A percentile compares a stretch with the other conserved stretches of the same genome.
Evolutionary conservation across 2,113 vertebrate genomes (phyloP).

Genomic region (Coptodon bakossiorum): DNA sequence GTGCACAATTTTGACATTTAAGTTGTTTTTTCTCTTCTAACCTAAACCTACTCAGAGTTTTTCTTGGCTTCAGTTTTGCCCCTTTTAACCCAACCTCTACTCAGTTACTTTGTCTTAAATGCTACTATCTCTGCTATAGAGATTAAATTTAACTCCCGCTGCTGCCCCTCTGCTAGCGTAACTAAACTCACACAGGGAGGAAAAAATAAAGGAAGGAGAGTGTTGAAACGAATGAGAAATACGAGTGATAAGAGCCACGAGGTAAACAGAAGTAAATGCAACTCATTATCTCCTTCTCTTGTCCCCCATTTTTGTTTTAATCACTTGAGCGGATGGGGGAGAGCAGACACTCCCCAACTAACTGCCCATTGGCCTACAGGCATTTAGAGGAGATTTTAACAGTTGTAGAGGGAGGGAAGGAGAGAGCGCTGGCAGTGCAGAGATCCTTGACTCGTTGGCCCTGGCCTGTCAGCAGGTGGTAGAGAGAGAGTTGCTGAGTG

Average conservation of each 20-base stretch:
- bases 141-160: not conserved
- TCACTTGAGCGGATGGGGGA: conserved; percentile 19
- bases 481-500: conserved; percentile 7
- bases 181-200: not conserved
- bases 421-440: conserved; percentile 23
- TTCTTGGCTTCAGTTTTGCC: conserved; percentile 3
- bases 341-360: conserved; percentile 59
- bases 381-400: conserved; percentile 57
- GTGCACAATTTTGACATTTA: not conserved
- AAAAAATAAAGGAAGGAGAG: not conserved
- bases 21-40: not conserved
- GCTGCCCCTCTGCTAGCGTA: not conserved
- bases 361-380: conserved; percentile 66
- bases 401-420: conserved; percentile 31
- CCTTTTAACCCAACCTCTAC: not conserved
- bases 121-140: conserved; percentile 13
- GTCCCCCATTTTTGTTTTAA: conserved; percentile 4
- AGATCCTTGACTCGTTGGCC: conserved; percentile 31
- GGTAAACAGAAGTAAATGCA: conserved; percentile 20
- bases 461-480: conserved; percentile 66
- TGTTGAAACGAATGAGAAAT: not conserved
- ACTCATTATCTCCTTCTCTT: conserved; percentile 3
- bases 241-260: not conserved
- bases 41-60: not conserved
- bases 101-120: not conserved